Evolutionary conservation across 2,113 vertebrate genomes (phyloP).

Genomic region (Platysteira castanea): DNA sequence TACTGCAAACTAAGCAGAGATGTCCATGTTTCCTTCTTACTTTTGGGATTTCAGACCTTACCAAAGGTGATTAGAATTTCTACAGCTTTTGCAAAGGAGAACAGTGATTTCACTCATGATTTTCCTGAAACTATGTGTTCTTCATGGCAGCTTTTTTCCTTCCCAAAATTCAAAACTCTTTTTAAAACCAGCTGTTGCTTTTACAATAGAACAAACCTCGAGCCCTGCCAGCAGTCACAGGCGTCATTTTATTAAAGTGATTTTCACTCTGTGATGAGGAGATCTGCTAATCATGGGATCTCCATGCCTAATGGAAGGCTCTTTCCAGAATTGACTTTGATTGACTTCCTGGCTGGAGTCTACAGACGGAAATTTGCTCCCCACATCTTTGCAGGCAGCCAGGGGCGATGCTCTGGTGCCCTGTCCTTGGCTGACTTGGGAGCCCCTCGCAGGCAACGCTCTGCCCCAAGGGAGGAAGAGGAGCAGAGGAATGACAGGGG

Average conservation of each 20-base stretch:
- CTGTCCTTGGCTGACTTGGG: not conserved
- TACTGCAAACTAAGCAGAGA: not conserved
- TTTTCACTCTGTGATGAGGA: not conserved
- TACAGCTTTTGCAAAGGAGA: not conserved
- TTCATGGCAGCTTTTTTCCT: not conserved
- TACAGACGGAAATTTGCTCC: not conserved
- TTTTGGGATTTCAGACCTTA: not conserved
- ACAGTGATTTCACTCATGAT: not conserved
- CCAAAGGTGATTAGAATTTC: not conserved
- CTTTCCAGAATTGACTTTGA: not conserved
- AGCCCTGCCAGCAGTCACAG: not conserved
- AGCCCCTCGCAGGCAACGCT: not conserved
- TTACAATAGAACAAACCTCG: not conserved
- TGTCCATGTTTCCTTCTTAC: accelerated
- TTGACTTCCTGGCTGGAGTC: slow-evolving; percentile 12
- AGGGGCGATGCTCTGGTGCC: not conserved
- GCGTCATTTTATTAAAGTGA: not conserved
- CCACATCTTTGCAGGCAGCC: not conserved
- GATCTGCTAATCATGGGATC: not conserved
- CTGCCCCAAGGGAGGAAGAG: not conserved
- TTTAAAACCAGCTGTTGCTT: not conserved
- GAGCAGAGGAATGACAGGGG: not conserved
- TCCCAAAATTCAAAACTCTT: not conserved
- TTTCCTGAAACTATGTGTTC: not conserved
- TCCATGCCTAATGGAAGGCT: not conserved